Evolutionary conservation across 2,888 invertebrate species (phyloP).

Genomic region (Cloeon dipterum): DNA sequence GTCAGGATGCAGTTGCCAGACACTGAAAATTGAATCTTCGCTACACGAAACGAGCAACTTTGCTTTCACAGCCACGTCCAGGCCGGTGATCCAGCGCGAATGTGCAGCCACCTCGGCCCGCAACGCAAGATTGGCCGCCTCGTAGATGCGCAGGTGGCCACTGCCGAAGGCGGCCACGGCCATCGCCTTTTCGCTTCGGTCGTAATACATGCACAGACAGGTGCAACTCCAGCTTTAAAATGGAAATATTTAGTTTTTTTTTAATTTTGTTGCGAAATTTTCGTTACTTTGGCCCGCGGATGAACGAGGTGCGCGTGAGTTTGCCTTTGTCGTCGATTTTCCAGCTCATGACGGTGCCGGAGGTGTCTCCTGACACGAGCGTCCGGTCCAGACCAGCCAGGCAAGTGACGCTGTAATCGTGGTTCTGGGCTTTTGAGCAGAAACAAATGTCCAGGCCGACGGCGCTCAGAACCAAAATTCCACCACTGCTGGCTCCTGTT

Average conservation of each 20-base stretch:
- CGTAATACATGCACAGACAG: slow-evolving; percentile 10
- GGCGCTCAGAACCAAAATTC: neutral
- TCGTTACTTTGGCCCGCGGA: neutral
- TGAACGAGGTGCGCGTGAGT: no score
- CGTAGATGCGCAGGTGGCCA: slow-evolving; percentile 13
- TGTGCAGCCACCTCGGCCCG: slow-evolving; percentile 13
- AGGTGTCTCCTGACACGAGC: slow-evolving; percentile 13
- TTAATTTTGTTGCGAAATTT: neutral
- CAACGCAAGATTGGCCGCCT: slow-evolving; percentile 7
- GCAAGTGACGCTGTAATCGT: slow-evolving; percentile 10
- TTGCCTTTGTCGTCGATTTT: no score
- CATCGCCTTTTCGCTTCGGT: slow-evolving; percentile 3
- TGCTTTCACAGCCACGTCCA: slow-evolving; percentile 11
- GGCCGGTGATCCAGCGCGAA: slow-evolving; percentile 13
- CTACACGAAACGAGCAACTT: slow-evolving; percentile 12
- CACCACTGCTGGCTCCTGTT: neutral
- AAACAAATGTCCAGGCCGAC: neutral
- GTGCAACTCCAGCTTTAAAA: slow-evolving; percentile 11
- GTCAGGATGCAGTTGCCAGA: slow-evolving; percentile 11
- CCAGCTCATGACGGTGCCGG: no score
- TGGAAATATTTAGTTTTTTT: neutral
- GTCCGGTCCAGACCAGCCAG: neutral
- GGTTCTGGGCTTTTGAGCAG: slow-evolving; percentile 6
- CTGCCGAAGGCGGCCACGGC: slow-evolving; percentile 13
- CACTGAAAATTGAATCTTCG: slow-evolving; percentile 13